These are phyloP conservation scores for Habrosyne pyritoides DNA, from an alignment of 2,888 invertebrate species.

Conservation along the genomic window DNA sequence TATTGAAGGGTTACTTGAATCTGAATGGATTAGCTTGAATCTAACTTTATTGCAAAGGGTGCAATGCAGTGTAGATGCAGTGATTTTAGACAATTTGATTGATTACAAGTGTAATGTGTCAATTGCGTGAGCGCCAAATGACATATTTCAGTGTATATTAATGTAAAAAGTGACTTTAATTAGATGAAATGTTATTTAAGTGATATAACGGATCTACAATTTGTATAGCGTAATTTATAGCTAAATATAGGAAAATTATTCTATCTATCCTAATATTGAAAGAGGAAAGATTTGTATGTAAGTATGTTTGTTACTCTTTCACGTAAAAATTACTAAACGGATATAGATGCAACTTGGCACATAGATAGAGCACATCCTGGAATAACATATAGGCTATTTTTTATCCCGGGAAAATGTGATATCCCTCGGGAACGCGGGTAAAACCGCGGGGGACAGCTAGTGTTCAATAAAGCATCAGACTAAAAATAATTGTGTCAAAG, in stretches of 20 bases:
- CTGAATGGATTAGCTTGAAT: slow-evolving; percentile 15
- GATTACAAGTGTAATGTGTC: slow-evolving; percentile 62
- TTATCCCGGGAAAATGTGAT: too few relatives aligned
- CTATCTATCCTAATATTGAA: too few relatives aligned
- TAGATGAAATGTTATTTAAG: slow-evolving; percentile 2
- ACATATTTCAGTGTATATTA: slow-evolving; percentile 16
- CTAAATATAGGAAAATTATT: not conserved
- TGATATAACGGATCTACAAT: not conserved
- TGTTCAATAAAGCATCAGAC: not conserved
- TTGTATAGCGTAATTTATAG: not conserved
- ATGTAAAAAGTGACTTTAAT: slow-evolving; percentile 15
- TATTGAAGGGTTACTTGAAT: slow-evolving; percentile 50
- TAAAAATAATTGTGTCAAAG: not conserved
- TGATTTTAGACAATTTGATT: slow-evolving; percentile 60
- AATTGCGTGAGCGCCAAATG: slow-evolving; percentile 50
- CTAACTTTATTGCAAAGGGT: slow-evolving; percentile 4
- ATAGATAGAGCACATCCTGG: too few relatives aligned
- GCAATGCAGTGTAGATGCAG: too few relatives aligned
- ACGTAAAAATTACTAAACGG: too few relatives aligned
- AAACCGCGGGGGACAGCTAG: too few relatives aligned
- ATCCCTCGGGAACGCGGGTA: too few relatives aligned
- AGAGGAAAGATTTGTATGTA: too few relatives aligned
- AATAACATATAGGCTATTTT: too few relatives aligned
- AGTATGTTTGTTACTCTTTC: too few relatives aligned
- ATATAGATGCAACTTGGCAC: too few relatives aligned